Conservation (phyloP, 1,140 invertebrate species). For the Drosophila sturtevanti region DNA sequence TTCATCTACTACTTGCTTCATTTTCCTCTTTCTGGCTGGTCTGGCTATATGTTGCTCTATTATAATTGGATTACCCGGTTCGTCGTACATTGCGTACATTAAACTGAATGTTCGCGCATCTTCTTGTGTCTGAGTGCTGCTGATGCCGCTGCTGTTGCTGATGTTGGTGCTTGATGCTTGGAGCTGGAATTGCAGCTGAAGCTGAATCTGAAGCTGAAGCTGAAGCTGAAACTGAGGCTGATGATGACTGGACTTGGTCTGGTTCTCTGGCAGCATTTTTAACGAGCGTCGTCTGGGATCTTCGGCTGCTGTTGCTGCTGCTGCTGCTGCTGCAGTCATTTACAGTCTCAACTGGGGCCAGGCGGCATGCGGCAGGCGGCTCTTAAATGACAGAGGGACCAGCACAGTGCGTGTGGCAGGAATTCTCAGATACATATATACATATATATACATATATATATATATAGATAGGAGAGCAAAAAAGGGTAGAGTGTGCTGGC, state of each 20-base stretch:
- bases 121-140: constrained; percentile 39
- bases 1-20: not conserved
- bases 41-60: constrained; percentile 39
- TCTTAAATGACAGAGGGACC: constrained; percentile 49
- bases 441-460: too few relatives aligned
- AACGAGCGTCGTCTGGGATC: constrained; percentile 44
- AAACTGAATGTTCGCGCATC: constrained; percentile 58
- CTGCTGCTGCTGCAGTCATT: constrained; percentile 39
- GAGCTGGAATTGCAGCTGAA: not conserved
- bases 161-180: constrained; percentile 19
- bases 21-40: constrained; percentile 8
- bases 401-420: constrained; percentile 39
- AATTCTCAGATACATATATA: not conserved
- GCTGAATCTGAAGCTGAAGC: constrained; percentile 6
- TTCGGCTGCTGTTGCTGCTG: constrained; percentile 19
- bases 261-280: constrained; percentile 52
- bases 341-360: constrained; percentile 30
- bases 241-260: constrained; percentile 28
- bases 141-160: constrained; percentile 10
- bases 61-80: constrained; percentile 83
- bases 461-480: not conserved
- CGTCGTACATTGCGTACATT: constrained; percentile 36
- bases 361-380: constrained; percentile 42
- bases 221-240: not conserved
- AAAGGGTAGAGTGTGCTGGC: not conserved